Base-by-base conservation (phyloP, 2,797 vertebrate genomes). In the Glyptemys insculpta region DNA sequence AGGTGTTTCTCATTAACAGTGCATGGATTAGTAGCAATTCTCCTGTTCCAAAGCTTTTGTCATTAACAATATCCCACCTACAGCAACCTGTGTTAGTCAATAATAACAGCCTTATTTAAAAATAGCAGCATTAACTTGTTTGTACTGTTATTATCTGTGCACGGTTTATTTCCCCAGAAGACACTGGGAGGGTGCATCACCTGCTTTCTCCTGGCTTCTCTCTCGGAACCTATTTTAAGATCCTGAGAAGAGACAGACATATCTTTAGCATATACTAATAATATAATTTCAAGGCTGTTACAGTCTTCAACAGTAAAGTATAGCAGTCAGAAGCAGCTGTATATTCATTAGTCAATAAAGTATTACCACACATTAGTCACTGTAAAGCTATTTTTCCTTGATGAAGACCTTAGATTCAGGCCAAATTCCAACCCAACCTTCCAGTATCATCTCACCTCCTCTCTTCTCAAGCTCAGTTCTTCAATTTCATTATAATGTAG, bases 91-190 rank as follows among this genome's bases (percentile, higher is more conserved):
- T 97, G 98, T 97, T 98, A 97, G 98, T 98, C 97, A 98, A 98
- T 98, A 99, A 99, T 98, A 99, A 99, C 98, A 98, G 97, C 97
- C 97, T 98, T 97, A 97, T 98, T 98, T 98, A 98, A 98, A 98
- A 97, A 96, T 92, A 97, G 97, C 97, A 96, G 92, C 97, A 91
- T 89, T 95, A 94, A 94, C 91, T 94, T 98, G 97, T 98, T 98
- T 98, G 96, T 97, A 97, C 98, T 97, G 98, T 98, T 98, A 98
- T 98, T 97, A 97, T 96, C 93, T 95, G 98, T 98, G 98, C 98
- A 98, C 97, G 98, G 98, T 97, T 99, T 98, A 98, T 98, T 98
- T 98, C 98, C 98, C 98, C 98, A 79, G 94, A 95, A 97, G 97
- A 86, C 94, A 84, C 3, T 8, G 80, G 68, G 91, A 93, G 16